Conservation (phyloP, 1,140 invertebrate genomes). For the Scaptomyza pallida region DNA sequence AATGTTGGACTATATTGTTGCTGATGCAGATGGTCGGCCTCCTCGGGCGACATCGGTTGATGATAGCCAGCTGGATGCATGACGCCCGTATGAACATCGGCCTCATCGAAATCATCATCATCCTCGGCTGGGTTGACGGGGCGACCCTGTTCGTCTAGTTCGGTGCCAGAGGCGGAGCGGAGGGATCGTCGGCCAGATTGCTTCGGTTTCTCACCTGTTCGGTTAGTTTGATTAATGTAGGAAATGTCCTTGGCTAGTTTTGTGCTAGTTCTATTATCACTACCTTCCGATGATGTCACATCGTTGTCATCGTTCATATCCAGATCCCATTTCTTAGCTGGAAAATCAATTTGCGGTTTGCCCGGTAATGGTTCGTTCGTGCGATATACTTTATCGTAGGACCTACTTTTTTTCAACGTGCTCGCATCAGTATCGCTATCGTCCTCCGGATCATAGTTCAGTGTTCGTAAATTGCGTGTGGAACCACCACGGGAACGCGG, state of each 20-base stretch:
- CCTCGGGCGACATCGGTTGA: slow-evolving; percentile 75
- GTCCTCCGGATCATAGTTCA: slow-evolving; percentile 70
- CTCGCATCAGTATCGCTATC: slow-evolving; percentile 81
- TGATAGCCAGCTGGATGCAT: slow-evolving; percentile 71
- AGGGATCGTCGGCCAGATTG: slow-evolving; percentile 85
- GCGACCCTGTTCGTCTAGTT: slow-evolving; percentile 79
- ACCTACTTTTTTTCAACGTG: slow-evolving; percentile 87
- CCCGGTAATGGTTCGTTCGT: slow-evolving; percentile 92
- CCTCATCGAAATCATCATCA: slow-evolving; percentile 71
- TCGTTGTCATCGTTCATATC: slow-evolving; percentile 88
- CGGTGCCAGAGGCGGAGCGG: slow-evolving; percentile 77
- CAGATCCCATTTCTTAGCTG: slow-evolving; percentile 91
- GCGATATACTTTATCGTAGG: slow-evolving; percentile 91
- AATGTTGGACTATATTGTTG: slow-evolving; percentile 83
- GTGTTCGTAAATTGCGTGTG: slow-evolving; percentile 84
- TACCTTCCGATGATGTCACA: slow-evolving; percentile 85
- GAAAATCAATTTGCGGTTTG: slow-evolving; percentile 90
- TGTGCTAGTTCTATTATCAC: slow-evolving; percentile 85
- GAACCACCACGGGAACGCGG: slow-evolving; percentile 86
- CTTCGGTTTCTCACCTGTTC: slow-evolving; percentile 81
- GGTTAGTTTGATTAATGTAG: slow-evolving; percentile 84
- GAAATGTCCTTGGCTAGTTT: slow-evolving; percentile 86
- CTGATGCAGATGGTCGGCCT: slow-evolving; percentile 67
- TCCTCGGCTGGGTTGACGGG: slow-evolving; percentile 64
- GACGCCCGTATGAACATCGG: slow-evolving; percentile 58